Percentiles rank a stretch among this genome's conserved stretches.
These are phyloP conservation scores for Meiosimyza decipiens DNA, from an alignment of 2,888 invertebrate genomes.

Conservation along the genomic window DNA sequence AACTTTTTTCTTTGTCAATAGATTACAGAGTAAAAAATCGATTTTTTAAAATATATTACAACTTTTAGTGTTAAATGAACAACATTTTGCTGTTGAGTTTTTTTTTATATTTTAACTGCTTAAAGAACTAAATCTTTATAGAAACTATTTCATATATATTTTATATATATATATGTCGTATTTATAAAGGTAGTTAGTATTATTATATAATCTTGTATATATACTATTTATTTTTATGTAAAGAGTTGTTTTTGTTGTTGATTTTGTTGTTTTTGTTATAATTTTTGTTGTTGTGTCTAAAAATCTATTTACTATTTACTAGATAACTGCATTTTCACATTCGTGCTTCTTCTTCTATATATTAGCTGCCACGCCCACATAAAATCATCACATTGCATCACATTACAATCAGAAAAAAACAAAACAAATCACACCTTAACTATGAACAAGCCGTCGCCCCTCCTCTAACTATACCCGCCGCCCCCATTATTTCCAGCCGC, in stretches of 20 bases:
- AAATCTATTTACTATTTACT: slow-evolving; percentile 38
- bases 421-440: slow-evolving; percentile 3
- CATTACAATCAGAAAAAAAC: slow-evolving; percentile 25
- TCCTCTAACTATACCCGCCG: slow-evolving; percentile 41
- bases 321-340: slow-evolving; percentile 42
- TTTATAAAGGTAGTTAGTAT: neutral
- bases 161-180: neutral
- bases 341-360: slow-evolving; percentile 5
- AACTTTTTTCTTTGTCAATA: slow-evolving; percentile 33
- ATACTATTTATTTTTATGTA: slow-evolving; percentile 29
- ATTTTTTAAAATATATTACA: neutral
- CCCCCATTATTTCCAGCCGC: slow-evolving; percentile 41
- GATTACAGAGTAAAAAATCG: neutral
- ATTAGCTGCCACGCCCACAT: slow-evolving; percentile 37
- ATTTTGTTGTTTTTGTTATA: slow-evolving; percentile 19
- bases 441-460: neutral
- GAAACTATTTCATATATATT: neutral
- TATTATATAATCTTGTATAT: slow-evolving; percentile 27
- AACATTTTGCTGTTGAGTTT: too few relatives aligned
- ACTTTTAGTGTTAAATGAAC: too few relatives aligned
- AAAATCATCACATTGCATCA: slow-evolving; percentile 33
- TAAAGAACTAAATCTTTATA: too few relatives aligned
- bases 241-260: slow-evolving; percentile 10
- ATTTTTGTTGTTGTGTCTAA: slow-evolving; percentile 24
- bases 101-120: too few relatives aligned